phyloP scores from a whole-genome alignment of 1,140 invertebrate genomes.

The Neocloeon triangulifer region DNA sequence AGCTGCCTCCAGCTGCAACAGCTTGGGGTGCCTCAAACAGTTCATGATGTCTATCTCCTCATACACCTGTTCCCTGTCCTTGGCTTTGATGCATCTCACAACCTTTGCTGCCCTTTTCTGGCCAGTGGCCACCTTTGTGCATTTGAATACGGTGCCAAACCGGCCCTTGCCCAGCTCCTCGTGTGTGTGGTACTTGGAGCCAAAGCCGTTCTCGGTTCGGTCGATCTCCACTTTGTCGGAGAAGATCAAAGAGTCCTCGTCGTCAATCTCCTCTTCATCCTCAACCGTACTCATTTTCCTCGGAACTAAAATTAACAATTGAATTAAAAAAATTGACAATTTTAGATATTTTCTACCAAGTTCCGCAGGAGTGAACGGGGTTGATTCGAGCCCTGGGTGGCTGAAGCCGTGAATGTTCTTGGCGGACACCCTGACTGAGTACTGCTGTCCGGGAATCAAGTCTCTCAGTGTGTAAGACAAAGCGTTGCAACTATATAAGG shows the following conservation, averaged over 20 bases:
- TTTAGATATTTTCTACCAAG: neutral
- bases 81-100: slow-evolving; percentile 53
- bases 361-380: neutral
- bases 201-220: no score
- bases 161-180: slow-evolving; percentile 64
- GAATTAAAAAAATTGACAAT: neutral
- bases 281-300: neutral
- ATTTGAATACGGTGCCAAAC: slow-evolving; percentile 52
- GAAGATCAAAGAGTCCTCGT: no score
- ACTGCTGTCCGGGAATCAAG: slow-evolving; percentile 28
- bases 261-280: neutral
- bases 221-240: no score
- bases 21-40: slow-evolving; percentile 64
- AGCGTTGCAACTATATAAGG: slow-evolving; percentile 26
- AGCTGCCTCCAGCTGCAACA: slow-evolving; percentile 68
- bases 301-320: neutral
- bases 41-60: slow-evolving; percentile 90
- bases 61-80: slow-evolving; percentile 64
- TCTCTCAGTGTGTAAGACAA: slow-evolving; percentile 31
- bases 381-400: slow-evolving; percentile 20
- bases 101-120: slow-evolving; percentile 76
- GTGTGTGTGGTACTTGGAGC: slow-evolving; percentile 36
- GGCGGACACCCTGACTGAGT: slow-evolving; percentile 50
- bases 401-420: slow-evolving; percentile 57
- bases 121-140: slow-evolving; percentile 43